phyloP scores from a whole-genome alignment of 2,888 invertebrate species.

The Himalopsyche kuldschensis region DNA sequence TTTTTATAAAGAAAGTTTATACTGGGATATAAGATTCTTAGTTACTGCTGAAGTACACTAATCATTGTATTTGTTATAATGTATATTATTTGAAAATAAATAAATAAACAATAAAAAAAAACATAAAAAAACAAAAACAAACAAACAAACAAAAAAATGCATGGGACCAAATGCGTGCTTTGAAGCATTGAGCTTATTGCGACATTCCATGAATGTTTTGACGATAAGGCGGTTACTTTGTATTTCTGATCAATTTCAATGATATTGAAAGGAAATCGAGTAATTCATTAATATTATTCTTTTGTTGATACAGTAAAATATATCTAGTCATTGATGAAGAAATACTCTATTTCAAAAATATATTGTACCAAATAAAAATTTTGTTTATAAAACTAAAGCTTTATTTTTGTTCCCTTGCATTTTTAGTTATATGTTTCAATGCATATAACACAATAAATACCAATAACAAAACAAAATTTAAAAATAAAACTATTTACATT shows the following conservation, averaged over 20 bases:
- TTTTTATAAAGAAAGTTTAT: conserved; percentile 34
- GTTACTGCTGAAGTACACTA: conserved; percentile 34
- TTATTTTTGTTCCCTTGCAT: conserved; percentile 13
- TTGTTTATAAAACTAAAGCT: neutral
- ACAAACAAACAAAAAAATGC: conserved; percentile 46
- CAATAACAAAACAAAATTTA: conserved; percentile 37
- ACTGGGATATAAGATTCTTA: conserved; percentile 29
- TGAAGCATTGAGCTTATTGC: neutral
- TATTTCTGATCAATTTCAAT: neutral
- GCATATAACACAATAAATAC: conserved; percentile 31
- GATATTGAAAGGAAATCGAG: neutral
- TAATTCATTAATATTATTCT: too few species aligned
- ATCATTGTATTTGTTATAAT: conserved; percentile 32
- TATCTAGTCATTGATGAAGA: neutral
- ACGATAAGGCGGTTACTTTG: neutral
- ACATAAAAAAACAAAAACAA: conserved; percentile 49
- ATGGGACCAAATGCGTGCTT: conserved; percentile 29
- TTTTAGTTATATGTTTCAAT: conserved; percentile 14
- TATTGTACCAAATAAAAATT: neutral
- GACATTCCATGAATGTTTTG: neutral
- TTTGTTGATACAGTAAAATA: neutral
- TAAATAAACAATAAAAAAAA: conserved; percentile 51
- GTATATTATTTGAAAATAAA: conserved; percentile 57
- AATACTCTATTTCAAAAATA: neutral
- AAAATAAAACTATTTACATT: neutral